Percentiles rank a stretch among this genome's conserved stretches.
phyloP scores from a whole-genome alignment of 2,797 vertebrate genomes.

The Chanos chanos region DNA sequence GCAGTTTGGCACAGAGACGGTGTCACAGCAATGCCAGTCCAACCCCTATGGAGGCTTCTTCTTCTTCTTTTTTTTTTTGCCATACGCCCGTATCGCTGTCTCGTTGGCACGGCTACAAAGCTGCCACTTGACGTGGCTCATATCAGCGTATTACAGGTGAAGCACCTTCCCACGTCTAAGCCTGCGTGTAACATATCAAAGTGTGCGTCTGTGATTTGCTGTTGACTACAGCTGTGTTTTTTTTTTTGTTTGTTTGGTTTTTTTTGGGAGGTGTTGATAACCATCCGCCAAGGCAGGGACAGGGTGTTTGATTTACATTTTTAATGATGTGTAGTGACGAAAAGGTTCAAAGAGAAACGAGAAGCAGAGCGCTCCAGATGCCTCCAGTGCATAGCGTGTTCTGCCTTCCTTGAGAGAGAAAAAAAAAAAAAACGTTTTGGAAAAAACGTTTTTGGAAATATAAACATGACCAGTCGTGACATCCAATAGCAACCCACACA shows the following conservation, averaged over 20 bases:
- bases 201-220: slow-evolving; percentile 53
- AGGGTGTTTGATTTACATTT: slow-evolving; percentile 39
- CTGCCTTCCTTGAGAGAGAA: too few species aligned
- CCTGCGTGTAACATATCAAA: slow-evolving; percentile 67
- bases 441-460: too few species aligned
- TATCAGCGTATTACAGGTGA: slow-evolving; percentile 51
- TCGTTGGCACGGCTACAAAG: slow-evolving; percentile 36
- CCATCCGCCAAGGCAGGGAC: slow-evolving; percentile 21
- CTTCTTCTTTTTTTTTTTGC: too few species aligned
- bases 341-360: slow-evolving; percentile 35
- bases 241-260: too few species aligned
- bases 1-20: too few species aligned
- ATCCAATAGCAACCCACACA: too few species aligned
- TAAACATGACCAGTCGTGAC: too few species aligned
- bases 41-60: too few species aligned
- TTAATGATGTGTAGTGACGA: slow-evolving; percentile 41
- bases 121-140: slow-evolving; percentile 9
- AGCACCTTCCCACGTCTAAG: slow-evolving; percentile 64
- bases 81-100: slow-evolving; percentile 2
- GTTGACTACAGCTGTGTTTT: slow-evolving; percentile 30
- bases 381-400: too few species aligned
- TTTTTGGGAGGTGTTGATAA: too few species aligned
- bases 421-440: too few species aligned
- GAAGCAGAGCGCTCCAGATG: neutral
- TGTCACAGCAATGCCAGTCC: too few species aligned